A percentile compares a stretch with the other conserved stretches of the same genome.
phyloP scores from a whole-genome alignment of 2,888 invertebrate species.

The Dyspetes luteomarginatus region DNA sequence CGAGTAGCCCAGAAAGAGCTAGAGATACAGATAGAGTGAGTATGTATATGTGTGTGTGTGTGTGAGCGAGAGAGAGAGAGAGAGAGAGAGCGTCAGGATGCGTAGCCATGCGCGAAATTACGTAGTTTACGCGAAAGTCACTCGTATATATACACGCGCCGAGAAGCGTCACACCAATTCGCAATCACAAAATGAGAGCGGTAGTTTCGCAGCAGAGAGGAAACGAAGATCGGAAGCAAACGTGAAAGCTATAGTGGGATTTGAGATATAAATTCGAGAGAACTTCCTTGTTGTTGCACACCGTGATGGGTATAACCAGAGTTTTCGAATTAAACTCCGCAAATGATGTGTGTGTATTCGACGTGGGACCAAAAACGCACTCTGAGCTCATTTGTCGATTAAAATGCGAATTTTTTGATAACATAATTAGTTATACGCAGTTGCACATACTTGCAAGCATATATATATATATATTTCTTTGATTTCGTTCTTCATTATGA shows the following conservation, averaged over 20 bases:
- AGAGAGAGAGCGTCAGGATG: slow-evolving; percentile 61
- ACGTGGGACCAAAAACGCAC: background rate
- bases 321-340: slow-evolving; percentile 33
- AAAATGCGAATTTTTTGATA: background rate
- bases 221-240: slow-evolving; percentile 55
- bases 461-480: no score
- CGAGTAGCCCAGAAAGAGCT: slow-evolving; percentile 47
- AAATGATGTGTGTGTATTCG: slow-evolving; percentile 11
- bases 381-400: slow-evolving; percentile 2
- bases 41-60: no score
- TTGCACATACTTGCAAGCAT: no score
- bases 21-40: no score
- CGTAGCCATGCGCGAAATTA: slow-evolving; percentile 79
- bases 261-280: slow-evolving; percentile 55
- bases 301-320: background rate
- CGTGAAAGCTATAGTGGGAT: slow-evolving; percentile 52
- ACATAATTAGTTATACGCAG: no score
- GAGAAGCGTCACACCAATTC: slow-evolving; percentile 68
- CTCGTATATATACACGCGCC: slow-evolving; percentile 37
- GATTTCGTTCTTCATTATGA: background rate
- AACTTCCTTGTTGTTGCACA: slow-evolving; percentile 49
- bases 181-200: slow-evolving; percentile 30
- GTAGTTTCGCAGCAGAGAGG: slow-evolving; percentile 53
- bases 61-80: no score
- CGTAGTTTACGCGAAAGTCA: slow-evolving; percentile 71